Conservation (phyloP, 2,888 invertebrate species). For the Cantharis rufa region DNA sequence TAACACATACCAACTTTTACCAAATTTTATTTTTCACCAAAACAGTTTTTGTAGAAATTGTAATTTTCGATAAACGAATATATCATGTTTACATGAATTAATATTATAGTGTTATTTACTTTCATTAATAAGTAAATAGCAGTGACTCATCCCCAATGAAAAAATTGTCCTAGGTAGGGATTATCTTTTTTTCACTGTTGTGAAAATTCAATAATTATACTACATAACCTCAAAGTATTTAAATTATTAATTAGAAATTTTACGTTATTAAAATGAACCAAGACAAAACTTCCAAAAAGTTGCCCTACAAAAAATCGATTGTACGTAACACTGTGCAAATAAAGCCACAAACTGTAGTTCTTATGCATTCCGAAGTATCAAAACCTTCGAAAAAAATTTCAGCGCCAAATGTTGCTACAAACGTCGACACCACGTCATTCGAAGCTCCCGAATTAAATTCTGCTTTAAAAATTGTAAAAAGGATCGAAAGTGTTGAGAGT, state of each 20-base stretch:
- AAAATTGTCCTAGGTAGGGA: not conserved
- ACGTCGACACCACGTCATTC: not conserved
- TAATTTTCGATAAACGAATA: not conserved
- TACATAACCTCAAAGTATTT: not conserved
- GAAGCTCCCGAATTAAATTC: conserved; percentile 28
- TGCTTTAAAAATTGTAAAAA: conserved; percentile 21
- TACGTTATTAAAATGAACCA: conserved; percentile 13
- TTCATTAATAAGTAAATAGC: not conserved
- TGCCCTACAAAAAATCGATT: conserved; percentile 21
- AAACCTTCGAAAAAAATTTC: not conserved
- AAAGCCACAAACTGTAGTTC: conserved; percentile 26
- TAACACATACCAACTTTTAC: not conserved
- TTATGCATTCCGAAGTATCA: conserved; percentile 9
- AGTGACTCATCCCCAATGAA: not conserved
- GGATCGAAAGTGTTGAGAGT: conserved; percentile 26
- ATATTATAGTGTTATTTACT: not conserved
- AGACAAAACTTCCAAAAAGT: not conserved
- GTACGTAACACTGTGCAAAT: conserved; percentile 33
- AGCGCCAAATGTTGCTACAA: not conserved
- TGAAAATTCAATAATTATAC: not conserved
- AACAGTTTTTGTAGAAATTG: not conserved
- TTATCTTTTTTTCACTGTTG: not conserved
- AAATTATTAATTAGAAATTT: not conserved
- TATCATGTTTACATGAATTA: not conserved
- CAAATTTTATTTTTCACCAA: not conserved